Evolutionary conservation across 2,888 invertebrate genomes (phyloP), one percentile per base, ranked within the genome.

Genomic region (Disparrhopalites patrizii): DNA sequence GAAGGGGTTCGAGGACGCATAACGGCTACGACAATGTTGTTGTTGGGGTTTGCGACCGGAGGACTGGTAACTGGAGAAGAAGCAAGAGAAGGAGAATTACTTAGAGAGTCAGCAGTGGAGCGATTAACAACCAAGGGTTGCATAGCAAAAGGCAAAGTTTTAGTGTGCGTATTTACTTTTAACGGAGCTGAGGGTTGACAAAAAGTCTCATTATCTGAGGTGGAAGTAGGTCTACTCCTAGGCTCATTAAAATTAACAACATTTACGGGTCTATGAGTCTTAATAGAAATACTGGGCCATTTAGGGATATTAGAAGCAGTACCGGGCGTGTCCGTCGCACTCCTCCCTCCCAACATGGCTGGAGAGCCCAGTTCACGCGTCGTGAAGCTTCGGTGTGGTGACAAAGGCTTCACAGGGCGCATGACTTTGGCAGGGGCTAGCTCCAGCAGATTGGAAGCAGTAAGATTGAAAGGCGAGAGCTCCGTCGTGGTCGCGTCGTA

Each of bases 191-290:
- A n/a, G n/a, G n/a, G n/a, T n/a, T n/a, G n/a, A n/a, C n/a, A n/a
- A n/a, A n/a, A n/a, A n/a, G n/a, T n/a, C n/a, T n/a, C n/a, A n/a
- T n/a, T n/a, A n/a, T n/a, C n/a, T 23, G 47, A 23, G 3, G 47
- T 20, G 3, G 23, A 18, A 47, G 5, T 47, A 25, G n/a, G 3
- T 20, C 4, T 55, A 10, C n/a, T 30, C 15, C 25, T 25, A 28
- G 25, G 33, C 0, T 7, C 25, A 28, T 30, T 60, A 25, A 73
- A 70, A 43, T 70, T 70, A 1, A 70, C 66, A 10, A 70, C 70
- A 30, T 68, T 73, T 18, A 71, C 50, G 13, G 73, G 73, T 23
- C 73, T 55, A 67, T 73, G 69, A 23, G 70, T 70, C 33, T 71
- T 66, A 1, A 70, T 65, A 0, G 68, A 62, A 1, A 73, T 70